Conservation (phyloP, 1,140 invertebrate genomes). For the Drosophila seguyi region DNA sequence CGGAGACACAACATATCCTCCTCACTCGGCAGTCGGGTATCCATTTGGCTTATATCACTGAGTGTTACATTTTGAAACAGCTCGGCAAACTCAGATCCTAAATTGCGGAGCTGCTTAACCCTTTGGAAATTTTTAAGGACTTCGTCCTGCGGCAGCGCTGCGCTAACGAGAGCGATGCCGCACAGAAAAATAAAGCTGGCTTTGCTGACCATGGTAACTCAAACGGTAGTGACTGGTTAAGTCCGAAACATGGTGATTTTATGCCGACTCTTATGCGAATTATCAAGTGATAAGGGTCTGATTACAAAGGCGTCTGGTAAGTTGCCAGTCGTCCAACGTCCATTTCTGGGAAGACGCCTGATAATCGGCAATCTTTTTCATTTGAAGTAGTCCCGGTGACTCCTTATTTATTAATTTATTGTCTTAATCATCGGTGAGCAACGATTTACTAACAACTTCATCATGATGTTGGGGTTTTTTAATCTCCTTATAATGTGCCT, state of each 20-base stretch:
- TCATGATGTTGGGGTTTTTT: constrained; percentile 2
- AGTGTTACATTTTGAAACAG: constrained; percentile 22
- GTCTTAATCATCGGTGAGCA: neutral
- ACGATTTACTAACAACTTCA: neutral
- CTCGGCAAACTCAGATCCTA: constrained; percentile 25
- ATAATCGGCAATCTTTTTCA: neutral
- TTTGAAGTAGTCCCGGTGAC: neutral
- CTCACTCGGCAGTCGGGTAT: neutral
- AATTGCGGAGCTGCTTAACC: neutral
- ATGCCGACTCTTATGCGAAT: constrained; percentile 5
- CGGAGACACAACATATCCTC: constrained; percentile 10
- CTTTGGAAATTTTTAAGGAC: neutral
- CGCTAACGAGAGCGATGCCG: constrained; percentile 1
- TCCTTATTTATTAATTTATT: constrained; percentile 8
- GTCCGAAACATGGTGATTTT: neutral
- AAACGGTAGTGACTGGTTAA: constrained; percentile 3
- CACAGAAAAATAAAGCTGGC: neutral
- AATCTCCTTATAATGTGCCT: neutral
- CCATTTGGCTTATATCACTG: constrained; percentile 12
- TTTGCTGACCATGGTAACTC: constrained; percentile 9
- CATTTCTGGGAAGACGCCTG: constrained; percentile 10
- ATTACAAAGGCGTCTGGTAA: constrained; percentile 9
- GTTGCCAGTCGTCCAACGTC: constrained; percentile 9
- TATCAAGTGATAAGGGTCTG: neutral
- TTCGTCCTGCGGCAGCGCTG: neutral